Evolutionary conservation across 2,113 vertebrate species (phyloP), one percentile per base, ranked within the genome.

Genomic region (Capricornis sumatraensis): DNA sequence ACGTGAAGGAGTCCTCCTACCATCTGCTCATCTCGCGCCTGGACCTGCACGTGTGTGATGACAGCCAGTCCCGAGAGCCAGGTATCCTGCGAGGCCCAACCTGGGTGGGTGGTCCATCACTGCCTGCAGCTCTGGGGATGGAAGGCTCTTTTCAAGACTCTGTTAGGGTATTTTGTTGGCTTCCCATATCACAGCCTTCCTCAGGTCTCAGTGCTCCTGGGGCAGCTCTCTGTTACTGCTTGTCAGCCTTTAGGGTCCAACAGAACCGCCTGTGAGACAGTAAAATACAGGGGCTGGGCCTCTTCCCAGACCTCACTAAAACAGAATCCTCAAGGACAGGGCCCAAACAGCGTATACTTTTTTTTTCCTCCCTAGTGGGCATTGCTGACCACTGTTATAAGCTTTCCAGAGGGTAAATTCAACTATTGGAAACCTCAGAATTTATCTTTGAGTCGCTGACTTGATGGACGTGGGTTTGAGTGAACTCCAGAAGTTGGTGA

Each of bases 1-100:
- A 99, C 76, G 99, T 99, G 97, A 99, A 99, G 82, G 99, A 99
- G 96, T 99, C 99, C 1, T 99, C 99, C 0, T 99, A 99, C 98
- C 99, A 99, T 98, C 99, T 99, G n/a, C 99, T 99, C 94, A 99
- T 99, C 98, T 99, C 99, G 19, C 99, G 99, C 92, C 98, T 99
- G 98, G 99, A 99, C 97, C 99, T 99, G 98, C 99, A 99, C 94
- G 98, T 99, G 97, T 99, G 99, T 64, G 99, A 99, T 9, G 99
- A 99, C 98, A 99, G 99, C 97, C 99, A 99, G 82, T 92, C 99
- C n/a, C 85, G 97, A 76, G 99, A 99, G 96, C 94, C 99, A 98
- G 99, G 99, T 99, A 98, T 19, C 33, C 19, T 1, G 1, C 5
- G 40, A 47, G 74, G 86, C 57, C 36, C n/a, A 28, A 8, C 28